These are phyloP conservation scores for Xiphorhynchus erythropygius DNA, from an alignment of 2,797 vertebrate species.

Conservation along the genomic window DNA sequence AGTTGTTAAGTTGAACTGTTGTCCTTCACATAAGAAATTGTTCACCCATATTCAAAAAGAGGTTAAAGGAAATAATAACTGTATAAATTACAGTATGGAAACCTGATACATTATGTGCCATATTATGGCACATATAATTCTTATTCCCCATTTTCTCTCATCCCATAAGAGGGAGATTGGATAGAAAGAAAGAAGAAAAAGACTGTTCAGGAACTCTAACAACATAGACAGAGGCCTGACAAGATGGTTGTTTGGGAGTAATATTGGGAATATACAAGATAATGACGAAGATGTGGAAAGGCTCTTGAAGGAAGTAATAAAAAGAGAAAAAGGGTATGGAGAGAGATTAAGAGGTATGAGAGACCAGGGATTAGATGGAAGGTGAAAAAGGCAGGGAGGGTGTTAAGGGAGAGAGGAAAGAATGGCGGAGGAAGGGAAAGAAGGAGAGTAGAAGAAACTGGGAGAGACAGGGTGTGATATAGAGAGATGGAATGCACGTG, in stretches of 20 bases:
- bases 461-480: background rate
- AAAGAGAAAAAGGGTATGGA: background rate
- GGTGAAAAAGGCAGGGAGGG: rapidly evolving
- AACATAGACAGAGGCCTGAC: background rate
- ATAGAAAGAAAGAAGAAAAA: background rate
- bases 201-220: background rate
- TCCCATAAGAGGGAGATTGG: background rate
- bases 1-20: background rate
- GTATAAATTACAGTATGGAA: background rate
- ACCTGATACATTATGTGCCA: background rate
- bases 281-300: background rate
- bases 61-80: background rate
- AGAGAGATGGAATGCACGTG: background rate
- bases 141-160: background rate
- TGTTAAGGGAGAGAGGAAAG: background rate
- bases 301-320: background rate
- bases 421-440: background rate
- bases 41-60: background rate
- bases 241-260: background rate
- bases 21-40: background rate
- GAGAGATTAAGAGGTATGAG: background rate
- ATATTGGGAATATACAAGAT: background rate
- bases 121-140: background rate
- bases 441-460: background rate
- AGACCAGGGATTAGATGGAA: background rate